Evolutionary conservation across 2,888 invertebrate species (phyloP).

Genomic region (Agelastica alni): DNA sequence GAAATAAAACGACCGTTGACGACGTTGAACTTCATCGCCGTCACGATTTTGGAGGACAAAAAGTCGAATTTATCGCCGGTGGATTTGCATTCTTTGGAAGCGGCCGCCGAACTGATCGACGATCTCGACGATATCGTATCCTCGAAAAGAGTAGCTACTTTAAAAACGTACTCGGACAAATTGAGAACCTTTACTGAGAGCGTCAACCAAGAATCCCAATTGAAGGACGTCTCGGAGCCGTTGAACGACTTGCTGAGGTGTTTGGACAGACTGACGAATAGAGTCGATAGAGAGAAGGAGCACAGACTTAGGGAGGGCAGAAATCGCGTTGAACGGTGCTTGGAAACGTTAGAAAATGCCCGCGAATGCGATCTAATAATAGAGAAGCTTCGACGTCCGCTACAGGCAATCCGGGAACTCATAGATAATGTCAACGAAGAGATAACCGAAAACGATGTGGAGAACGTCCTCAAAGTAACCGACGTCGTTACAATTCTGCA

Average conservation of each 20-base stretch:
- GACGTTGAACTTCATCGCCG: slow-evolving; percentile 50
- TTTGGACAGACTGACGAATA: slow-evolving; percentile 45
- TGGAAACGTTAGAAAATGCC: slow-evolving; percentile 36
- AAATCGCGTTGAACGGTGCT: slow-evolving; percentile 19
- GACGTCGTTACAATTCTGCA: slow-evolving; percentile 26
- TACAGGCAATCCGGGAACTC: slow-evolving; percentile 41
- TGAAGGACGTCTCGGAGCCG: slow-evolving; percentile 54
- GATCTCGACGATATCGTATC: slow-evolving; percentile 41
- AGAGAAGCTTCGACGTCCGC: slow-evolving; percentile 46
- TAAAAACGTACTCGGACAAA: slow-evolving; percentile 36
- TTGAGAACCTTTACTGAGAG: slow-evolving; percentile 45
- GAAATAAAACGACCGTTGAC: slow-evolving; percentile 52
- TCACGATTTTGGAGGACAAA: slow-evolving; percentile 49
- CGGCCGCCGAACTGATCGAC: slow-evolving; percentile 45
- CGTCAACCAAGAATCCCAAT: slow-evolving; percentile 53
- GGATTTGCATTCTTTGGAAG: slow-evolving; percentile 48
- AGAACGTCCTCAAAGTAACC: slow-evolving; percentile 40
- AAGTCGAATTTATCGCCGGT: slow-evolving; percentile 46
- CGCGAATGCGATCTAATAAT: slow-evolving; percentile 34
- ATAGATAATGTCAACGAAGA: slow-evolving; percentile 31
- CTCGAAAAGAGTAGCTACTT: slow-evolving; percentile 25
- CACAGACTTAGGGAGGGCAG: slow-evolving; percentile 25
- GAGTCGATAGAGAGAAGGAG: slow-evolving; percentile 36
- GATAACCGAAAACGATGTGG: slow-evolving; percentile 38
- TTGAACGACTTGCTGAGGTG: slow-evolving; percentile 50